Base-by-base conservation (phyloP, 2,888 invertebrate genomes). In the Apantesis nais region DNA sequence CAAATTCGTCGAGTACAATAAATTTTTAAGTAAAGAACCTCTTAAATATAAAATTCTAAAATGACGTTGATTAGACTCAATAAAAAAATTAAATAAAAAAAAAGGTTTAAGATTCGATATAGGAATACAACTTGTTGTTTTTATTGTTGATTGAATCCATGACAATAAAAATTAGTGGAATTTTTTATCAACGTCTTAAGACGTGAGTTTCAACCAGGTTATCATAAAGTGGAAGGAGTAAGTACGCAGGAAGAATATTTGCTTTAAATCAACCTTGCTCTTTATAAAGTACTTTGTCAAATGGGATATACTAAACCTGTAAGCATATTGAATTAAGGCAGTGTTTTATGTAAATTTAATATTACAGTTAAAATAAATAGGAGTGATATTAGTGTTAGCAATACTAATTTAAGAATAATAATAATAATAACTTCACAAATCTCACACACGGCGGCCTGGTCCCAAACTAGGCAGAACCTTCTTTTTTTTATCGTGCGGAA, bases 151-250 rank as follows among this genome's bases (percentile, higher is more conserved):
- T 34, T 5, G 34, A 34, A 34, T 34, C 5, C 34, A 34, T 4
- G 34, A 34, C 34, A 34, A 34, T 34, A 5, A 34, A 34, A 34
- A 4, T 34, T 4, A 34, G 34, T 5, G 34, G 69, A 63, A 66
- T 73, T 74, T 80, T 76, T 73, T 82, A 75, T 68, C 76, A 75
- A 71, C 75, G 79, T 90, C 86, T 86, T 80, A 85, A 91, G 92
- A 92, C 92, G 92, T 92, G 91, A 91, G 83, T 76, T 89, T 85
- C 52, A 67, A 93, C 92, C 76, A 90, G 90, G 93, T 66, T 76
- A 67, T 66, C 90, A 93, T 88, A 78, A 83, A 62, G 55, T 16
- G 8, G 19, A 34, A 76, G 79, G 86, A 87, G 85, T 67, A 29
- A 3, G 16, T 52, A n/a, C n/a, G 7, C 9, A 39, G 16, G 55